Evolutionary conservation across 2,888 invertebrate species (phyloP), one percentile per base, ranked within the genome.

Genomic region (Strigamia crassipes): DNA sequence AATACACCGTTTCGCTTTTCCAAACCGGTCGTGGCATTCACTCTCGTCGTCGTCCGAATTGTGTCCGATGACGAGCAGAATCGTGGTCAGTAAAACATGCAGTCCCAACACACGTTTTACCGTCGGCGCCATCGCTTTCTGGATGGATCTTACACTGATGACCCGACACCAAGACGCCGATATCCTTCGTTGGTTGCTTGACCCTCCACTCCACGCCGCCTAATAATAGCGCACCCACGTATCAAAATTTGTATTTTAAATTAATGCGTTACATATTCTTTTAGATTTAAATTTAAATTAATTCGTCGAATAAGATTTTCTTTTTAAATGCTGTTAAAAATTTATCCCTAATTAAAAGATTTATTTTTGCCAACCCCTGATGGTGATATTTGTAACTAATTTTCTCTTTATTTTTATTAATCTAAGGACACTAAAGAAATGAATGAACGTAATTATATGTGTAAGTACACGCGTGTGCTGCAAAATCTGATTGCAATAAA

Each of bases 1-100:
- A 86, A 96, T 93, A 89, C 99, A 99, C 90, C 94, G 92, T 94
- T 96, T 91, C 13, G 89, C 85, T 42, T 85, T 85, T 27, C 87
- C 87, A 13, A 84, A 82, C 5, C 84, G 82, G 84, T 88, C 87
- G 84, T 89, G 88, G 83, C 89, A 89, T 10, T 83, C 42, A 34
- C 80, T 80, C 61, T 80, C 79, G 9, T 82, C 79, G 18, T 46
- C 46, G 46, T 27, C 46, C 23, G 18, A 31, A 8, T 51, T 51
- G 31, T 78, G 10, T 15, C 73, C 31, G 0, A 31, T 13, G 12
- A 73, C 31, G 12, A n/a, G 13, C 73, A 31, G 15, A 31, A 23
- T 4, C 31, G 23, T 13, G 73, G 73, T 31, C 13, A 73, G 31
- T 13, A 73, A 27, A 31, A 27, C 27, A 10, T 12, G 73, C 73